These are phyloP conservation scores for Cheilosia grossa DNA, from an alignment of 2,888 invertebrate genomes.

Conservation along the genomic window DNA sequence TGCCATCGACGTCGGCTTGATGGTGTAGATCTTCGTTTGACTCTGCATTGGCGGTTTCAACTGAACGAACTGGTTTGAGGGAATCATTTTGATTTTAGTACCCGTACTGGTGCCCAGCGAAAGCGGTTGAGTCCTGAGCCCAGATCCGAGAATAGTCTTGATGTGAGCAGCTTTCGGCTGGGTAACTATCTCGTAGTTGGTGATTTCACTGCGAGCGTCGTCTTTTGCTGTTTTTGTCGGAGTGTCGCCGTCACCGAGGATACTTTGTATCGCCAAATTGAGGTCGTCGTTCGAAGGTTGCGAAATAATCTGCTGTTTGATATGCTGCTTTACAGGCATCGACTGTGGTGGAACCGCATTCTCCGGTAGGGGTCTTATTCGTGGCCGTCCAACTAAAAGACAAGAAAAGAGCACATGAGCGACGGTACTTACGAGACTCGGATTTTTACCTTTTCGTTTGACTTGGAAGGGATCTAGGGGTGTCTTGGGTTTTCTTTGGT, in stretches of 20 bases:
- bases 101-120: constrained; percentile 74
- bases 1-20: constrained; percentile 78
- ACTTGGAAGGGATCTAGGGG: constrained; percentile 81
- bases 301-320: constrained; percentile 76
- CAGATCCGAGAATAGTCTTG: constrained; percentile 65
- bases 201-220: constrained; percentile 75
- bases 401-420: constrained; percentile 65
- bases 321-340: constrained; percentile 50
- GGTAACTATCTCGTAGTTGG: constrained; percentile 78
- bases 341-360: constrained; percentile 13
- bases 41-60: constrained; percentile 79
- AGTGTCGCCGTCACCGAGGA: constrained; percentile 80
- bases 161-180: constrained; percentile 76
- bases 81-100: constrained; percentile 82
- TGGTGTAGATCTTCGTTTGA: constrained; percentile 81
- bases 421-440: neutral
- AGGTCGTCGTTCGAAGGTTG: constrained; percentile 79
- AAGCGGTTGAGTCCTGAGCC: constrained; percentile 43
- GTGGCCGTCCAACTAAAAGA: constrained; percentile 84
- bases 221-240: constrained; percentile 66
- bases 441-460: constrained; percentile 82
- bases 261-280: constrained; percentile 82
- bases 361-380: constrained; percentile 79
- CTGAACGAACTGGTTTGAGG: constrained; percentile 82
- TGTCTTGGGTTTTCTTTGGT: constrained; percentile 77